A percentile compares a stretch with the other conserved stretches of the same genome.
Evolutionary conservation across 1,140 invertebrate species (phyloP).

Genomic region (Zaprionus davidi): DNA sequence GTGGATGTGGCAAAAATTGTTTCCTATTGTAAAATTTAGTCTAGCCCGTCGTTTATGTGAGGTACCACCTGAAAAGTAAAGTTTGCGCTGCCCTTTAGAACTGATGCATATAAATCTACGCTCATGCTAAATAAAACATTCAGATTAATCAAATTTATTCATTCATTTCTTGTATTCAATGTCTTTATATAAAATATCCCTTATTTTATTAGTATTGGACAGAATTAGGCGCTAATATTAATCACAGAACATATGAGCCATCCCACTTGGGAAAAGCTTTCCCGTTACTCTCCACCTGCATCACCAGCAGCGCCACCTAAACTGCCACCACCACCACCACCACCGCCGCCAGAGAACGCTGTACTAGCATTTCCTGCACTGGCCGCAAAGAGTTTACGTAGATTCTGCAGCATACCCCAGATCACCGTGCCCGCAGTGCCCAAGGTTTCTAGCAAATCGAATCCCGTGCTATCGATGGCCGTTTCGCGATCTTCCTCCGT

Average conservation of each 20-base stretch:
- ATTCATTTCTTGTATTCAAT: neutral
- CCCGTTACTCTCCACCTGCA: slow-evolving; percentile 5
- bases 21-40: too few relatives aligned
- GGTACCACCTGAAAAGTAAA: too few relatives aligned
- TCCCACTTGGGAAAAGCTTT: neutral
- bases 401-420: slow-evolving; percentile 62
- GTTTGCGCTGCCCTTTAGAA: too few relatives aligned
- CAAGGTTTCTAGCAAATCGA: slow-evolving; percentile 68
- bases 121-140: too few relatives aligned
- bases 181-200: slow-evolving; percentile 31
- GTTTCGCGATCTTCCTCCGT: slow-evolving; percentile 76
- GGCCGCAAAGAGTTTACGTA: slow-evolving; percentile 65
- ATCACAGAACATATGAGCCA: slow-evolving; percentile 63
- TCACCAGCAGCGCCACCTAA: neutral
- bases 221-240: slow-evolving; percentile 55
- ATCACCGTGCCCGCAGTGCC: slow-evolving; percentile 59
- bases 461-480: slow-evolving; percentile 72
- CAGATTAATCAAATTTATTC: neutral
- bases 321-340: slow-evolving; percentile 19
- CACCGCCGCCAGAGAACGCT: slow-evolving; percentile 64
- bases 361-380: slow-evolving; percentile 70
- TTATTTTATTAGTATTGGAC: slow-evolving; percentile 62
- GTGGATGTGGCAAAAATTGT: too few relatives aligned
- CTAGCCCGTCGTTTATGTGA: too few relatives aligned
- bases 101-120: too few relatives aligned